Base-by-base conservation (phyloP, 30 jellyfish, hydroid and myxozoan species). In the Pelagia noctiluca region DNA sequence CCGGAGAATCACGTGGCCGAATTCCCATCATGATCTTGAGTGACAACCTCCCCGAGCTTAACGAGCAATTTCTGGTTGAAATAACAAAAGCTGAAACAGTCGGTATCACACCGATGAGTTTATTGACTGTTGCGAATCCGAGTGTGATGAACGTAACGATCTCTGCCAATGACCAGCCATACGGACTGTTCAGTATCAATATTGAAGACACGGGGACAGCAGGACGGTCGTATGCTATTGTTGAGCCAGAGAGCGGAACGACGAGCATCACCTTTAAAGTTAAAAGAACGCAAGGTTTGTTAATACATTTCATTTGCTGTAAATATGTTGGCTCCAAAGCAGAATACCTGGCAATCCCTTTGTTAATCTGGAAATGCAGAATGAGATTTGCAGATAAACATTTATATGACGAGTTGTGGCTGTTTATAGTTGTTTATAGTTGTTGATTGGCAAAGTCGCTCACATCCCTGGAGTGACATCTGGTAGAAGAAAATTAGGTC, bases 111-210 rank as follows among this genome's bases (percentile, higher is more conserved):
- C 47, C 91, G 4, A 66, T 90, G 1, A 83, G 62, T 23, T 29
- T 57, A 19, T 67, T 91, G 37, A 57, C 31, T 18, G 47, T 94
- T 46, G 92, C 88, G 2, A 63, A 49, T 3, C 84, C 78, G 4
- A 84, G 66, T 34, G 24, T 53, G 7, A 83, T 84, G 34, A 84
- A 94, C 63, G 92, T 94, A 25, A 94, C 96, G 5, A 94, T 94
- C 10, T 26, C 52, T 28, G 94, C 82, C 19, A 94, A 94, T 67
- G 99, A 94, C 62, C 80, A 82, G n/a, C 99, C 99, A 0, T 88
- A 75, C 71, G 99, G 99, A 3, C 75, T 85, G 60, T 57, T 94
- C 38, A 71, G 76, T 33, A 48, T 93, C 21, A 29, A 66, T 24
- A 65, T 94, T 49, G 80, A 75, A 31, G 72, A 71, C 18, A 57